These are phyloP conservation scores for Eleutherodactylus coqui DNA, from an alignment of 2,797 vertebrate genomes.

Conservation along the genomic window DNA sequence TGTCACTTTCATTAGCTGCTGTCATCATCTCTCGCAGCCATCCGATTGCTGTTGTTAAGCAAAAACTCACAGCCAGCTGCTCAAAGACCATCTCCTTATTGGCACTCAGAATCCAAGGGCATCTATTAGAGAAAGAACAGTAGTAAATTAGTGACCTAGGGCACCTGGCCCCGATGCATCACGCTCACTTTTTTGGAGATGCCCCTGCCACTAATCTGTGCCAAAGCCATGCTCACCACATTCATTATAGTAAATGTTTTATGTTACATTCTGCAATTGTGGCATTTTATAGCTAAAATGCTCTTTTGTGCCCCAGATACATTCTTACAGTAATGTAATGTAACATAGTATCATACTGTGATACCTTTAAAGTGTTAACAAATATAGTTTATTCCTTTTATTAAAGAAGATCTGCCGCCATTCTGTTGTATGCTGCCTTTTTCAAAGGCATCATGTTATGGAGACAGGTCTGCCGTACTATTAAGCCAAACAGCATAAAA, in stretches of 20 bases:
- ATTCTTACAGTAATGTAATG: too few species aligned
- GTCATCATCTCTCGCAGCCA: conserved; percentile 49
- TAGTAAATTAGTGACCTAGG: neutral
- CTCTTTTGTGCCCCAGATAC: neutral
- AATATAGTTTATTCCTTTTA: too few species aligned
- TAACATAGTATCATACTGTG: too few species aligned
- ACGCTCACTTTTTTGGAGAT: neutral
- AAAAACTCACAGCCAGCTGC: conserved; percentile 41
- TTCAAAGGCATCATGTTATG: too few species aligned
- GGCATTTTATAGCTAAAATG: neutral
- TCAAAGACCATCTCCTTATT: conserved; percentile 28
- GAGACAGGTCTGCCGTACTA: too few species aligned
- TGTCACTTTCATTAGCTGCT: conserved; percentile 61
- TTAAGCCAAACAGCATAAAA: too few species aligned
- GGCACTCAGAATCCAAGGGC: conserved; percentile 1
- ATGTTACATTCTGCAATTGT: neutral
- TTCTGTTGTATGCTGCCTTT: too few species aligned
- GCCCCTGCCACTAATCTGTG: neutral
- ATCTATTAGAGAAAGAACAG: neutral
- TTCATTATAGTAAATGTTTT: neutral
- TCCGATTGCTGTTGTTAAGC: conserved; percentile 43
- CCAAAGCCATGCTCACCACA: neutral
- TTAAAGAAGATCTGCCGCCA: too few species aligned
- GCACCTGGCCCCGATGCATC: neutral
- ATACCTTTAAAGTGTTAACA: too few species aligned